Conservation (phyloP, 2,113 vertebrate genomes). For the Epinephelus lanceolatus region DNA sequence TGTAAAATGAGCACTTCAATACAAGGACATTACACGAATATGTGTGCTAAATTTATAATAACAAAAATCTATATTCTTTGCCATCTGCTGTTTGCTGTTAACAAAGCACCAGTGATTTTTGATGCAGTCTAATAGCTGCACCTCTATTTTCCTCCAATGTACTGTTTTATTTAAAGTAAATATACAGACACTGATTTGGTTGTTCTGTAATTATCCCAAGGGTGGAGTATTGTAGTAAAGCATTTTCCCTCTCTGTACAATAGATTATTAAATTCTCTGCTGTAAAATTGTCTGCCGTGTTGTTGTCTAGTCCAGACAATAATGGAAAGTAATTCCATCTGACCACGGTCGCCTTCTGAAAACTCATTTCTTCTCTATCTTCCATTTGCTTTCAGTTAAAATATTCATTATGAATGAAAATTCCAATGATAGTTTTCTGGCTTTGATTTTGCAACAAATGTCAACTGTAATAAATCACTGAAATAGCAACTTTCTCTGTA, state of each 20-base stretch:
- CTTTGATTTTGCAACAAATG: conserved; percentile 43
- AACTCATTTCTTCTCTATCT: conserved; percentile 42
- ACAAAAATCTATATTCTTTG: background rate
- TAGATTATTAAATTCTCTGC: conserved; percentile 41
- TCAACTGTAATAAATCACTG: conserved; percentile 29
- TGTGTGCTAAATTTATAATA: background rate
- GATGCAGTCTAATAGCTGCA: background rate
- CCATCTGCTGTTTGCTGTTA: background rate
- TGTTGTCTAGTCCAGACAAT: conserved; percentile 38
- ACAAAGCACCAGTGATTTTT: background rate
- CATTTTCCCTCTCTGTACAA: conserved; percentile 11
- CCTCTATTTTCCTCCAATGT: background rate
- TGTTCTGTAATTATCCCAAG: conserved; percentile 12
- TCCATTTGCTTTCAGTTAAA: conserved; percentile 44
- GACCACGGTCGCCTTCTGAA: conserved; percentile 16
- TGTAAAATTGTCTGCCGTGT: conserved; percentile 1
- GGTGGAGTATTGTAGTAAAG: background rate
- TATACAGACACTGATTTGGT: background rate
- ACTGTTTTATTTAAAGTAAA: background rate
- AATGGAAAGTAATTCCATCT: conserved; percentile 61
- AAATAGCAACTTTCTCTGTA: conserved; percentile 3
- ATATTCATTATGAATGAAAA: conserved; percentile 52
- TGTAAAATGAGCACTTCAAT: background rate
- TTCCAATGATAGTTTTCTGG: conserved; percentile 28
- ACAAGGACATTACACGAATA: background rate